Evolutionary conservation across 2,797 vertebrate species (phyloP).

Genomic region (Aulostomus chinensis): DNA sequence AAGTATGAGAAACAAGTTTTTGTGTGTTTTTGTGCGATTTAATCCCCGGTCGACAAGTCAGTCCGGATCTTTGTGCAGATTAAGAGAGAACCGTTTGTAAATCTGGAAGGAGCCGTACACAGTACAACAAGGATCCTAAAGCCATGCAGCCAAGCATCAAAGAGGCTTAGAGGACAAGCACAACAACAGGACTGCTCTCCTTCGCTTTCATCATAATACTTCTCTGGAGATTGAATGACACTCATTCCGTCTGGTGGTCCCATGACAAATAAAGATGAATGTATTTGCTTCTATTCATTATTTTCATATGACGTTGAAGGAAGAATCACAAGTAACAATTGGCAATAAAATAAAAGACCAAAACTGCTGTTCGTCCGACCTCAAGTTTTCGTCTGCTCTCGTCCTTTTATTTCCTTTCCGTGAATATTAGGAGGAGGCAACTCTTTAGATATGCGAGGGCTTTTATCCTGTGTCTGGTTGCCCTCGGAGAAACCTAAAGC

Average conservation of each 20-base stretch:
- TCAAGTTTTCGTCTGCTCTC: no score
- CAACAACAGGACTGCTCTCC: constrained; percentile 59
- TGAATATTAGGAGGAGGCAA: constrained; percentile 16
- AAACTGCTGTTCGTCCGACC: no score
- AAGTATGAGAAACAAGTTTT: no score
- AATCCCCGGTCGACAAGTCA: constrained; percentile 66
- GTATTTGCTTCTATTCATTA: no score
- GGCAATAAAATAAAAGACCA: no score
- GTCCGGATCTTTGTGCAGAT: constrained; percentile 63
- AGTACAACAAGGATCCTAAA: constrained; percentile 58
- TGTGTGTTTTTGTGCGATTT: constrained; percentile 33
- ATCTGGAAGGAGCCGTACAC: constrained; percentile 58
- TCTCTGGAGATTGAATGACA: no score
- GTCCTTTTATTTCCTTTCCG: not conserved
- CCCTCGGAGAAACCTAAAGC: constrained; percentile 21
- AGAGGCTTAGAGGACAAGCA: constrained; percentile 58
- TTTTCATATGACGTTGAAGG: no score
- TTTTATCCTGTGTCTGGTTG: constrained; percentile 42
- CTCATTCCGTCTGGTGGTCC: no score
- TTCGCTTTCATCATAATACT: constrained; percentile 22
- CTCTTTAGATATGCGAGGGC: constrained; percentile 9
- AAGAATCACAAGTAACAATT: no score
- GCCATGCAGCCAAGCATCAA: constrained; percentile 40
- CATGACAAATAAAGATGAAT: no score
- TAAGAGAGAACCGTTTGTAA: constrained; percentile 57